Evolutionary conservation across 2,113 vertebrate species (phyloP).

Genomic region (Tenebrosternarchus preto): DNA sequence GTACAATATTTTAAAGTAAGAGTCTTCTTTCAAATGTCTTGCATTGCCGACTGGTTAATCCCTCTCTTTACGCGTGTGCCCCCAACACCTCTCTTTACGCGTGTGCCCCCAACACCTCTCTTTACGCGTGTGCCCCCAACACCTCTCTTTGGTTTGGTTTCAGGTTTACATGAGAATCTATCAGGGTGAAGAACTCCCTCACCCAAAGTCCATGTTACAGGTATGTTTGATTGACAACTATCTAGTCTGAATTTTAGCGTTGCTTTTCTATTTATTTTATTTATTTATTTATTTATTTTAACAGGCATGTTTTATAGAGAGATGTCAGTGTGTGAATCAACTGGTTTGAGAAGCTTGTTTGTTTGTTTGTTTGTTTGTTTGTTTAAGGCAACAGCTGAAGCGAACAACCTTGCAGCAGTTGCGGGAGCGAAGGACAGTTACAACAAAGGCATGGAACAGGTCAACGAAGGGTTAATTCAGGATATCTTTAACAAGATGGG

Average conservation of each 20-base stretch:
- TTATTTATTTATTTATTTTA: background rate
- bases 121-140: background rate
- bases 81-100: background rate
- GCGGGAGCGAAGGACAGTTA: constrained; percentile 94
- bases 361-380: background rate
- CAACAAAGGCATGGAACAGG: constrained; percentile 93
- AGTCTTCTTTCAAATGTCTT: background rate
- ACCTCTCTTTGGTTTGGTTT: constrained; percentile 27
- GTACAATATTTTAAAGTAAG: constrained; percentile 94
- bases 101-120: background rate
- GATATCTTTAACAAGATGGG: background rate
- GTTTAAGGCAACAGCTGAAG: constrained; percentile 93
- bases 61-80: background rate
- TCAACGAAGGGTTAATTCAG: constrained; percentile 48
- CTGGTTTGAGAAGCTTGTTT: too few relatives aligned
- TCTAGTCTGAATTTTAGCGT: background rate
- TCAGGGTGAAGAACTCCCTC: constrained; percentile 89
- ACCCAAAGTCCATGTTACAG: constrained; percentile 92
- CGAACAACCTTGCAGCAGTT: constrained; percentile 96
- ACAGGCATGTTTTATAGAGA: background rate
- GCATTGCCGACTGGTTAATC: too few relatives aligned
- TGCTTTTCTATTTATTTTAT: too few relatives aligned
- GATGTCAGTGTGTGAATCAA: background rate
- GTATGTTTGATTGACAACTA: constrained; percentile 61
- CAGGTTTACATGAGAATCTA: constrained; percentile 94